phyloP scores from a whole-genome alignment of 2,888 invertebrate species.

The Liposcelis brunnea region DNA sequence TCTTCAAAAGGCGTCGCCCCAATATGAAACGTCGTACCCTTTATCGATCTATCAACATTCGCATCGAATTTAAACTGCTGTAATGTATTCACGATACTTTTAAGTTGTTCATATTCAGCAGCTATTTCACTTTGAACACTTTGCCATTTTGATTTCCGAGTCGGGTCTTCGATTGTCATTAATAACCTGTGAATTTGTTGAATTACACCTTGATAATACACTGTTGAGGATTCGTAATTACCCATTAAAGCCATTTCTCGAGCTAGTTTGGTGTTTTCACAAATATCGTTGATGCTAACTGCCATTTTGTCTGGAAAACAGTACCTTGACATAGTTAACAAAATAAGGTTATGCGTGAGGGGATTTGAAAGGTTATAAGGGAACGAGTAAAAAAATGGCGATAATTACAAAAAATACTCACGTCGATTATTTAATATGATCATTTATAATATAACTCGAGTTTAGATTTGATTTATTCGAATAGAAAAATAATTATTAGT shows the following conservation, averaged over 20 bases:
- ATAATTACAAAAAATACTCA: no score
- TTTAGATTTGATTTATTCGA: no score
- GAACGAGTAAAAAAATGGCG: no score
- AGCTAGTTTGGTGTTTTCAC: slow-evolving; percentile 87
- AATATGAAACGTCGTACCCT: slow-evolving; percentile 22
- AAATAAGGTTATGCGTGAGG: no score
- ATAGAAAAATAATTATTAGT: no score
- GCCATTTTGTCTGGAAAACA: slow-evolving; percentile 41
- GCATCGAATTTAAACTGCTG: slow-evolving; percentile 58
- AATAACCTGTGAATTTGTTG: slow-evolving; percentile 80
- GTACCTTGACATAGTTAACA: not conserved
- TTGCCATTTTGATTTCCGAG: slow-evolving; percentile 76
- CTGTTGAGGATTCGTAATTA: slow-evolving; percentile 85
- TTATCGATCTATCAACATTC: slow-evolving; percentile 34
- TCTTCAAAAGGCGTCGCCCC: slow-evolving; percentile 29
- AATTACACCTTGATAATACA: slow-evolving; percentile 84
- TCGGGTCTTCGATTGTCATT: slow-evolving; percentile 58
- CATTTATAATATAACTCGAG: no score
- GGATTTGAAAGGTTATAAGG: no score
- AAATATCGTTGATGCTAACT: slow-evolving; percentile 77
- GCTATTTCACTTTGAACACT: slow-evolving; percentile 38
- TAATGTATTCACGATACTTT: slow-evolving; percentile 57
- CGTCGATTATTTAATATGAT: no score
- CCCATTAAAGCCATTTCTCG: slow-evolving; percentile 90
- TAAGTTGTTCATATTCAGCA: slow-evolving; percentile 29